These are phyloP conservation scores for Ctenochaetus hawaiiensis DNA, from an alignment of 2,797 vertebrate genomes.

Conservation along the genomic window DNA sequence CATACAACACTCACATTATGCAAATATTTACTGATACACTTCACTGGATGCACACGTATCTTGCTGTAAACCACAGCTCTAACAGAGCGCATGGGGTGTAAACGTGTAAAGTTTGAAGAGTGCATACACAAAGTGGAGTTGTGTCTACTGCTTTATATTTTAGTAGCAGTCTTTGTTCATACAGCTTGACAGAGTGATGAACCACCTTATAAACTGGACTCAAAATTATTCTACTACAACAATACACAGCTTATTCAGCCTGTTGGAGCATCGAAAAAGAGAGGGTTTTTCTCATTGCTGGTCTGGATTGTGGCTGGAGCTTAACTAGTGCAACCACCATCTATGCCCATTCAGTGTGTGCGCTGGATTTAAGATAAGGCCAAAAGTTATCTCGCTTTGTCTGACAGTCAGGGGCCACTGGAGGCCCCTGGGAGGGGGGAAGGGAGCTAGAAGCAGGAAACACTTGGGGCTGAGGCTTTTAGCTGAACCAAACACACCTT, in stretches of 20 bases:
- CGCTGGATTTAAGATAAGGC: constrained; percentile 40
- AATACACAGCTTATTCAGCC: constrained; percentile 46
- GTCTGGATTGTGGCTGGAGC: constrained; percentile 34
- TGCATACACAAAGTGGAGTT: constrained; percentile 17
- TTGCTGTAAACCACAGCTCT: constrained; percentile 36
- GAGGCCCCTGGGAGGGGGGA: not conserved
- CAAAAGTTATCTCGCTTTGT: constrained; percentile 34
- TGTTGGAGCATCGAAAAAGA: constrained; percentile 27
- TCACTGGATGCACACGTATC: constrained; percentile 31
- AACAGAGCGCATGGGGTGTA: constrained; percentile 13
- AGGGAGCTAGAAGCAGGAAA: constrained; percentile 20
- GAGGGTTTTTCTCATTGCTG: constrained; percentile 30
- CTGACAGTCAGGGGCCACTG: not conserved
- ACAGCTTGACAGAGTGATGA: constrained; percentile 24
- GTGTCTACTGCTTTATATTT: constrained; percentile 37
- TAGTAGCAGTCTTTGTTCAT: constrained; percentile 29
- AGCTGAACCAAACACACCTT: constrained; percentile 33
- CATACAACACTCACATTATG: not conserved
- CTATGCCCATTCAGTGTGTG: constrained; percentile 8
- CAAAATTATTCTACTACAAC: constrained; percentile 43
- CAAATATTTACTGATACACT: constrained; percentile 12
- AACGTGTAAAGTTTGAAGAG: constrained; percentile 29
- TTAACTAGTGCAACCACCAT: not conserved
- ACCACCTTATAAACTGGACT: constrained; percentile 42
- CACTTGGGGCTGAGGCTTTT: not conserved